Base-by-base conservation (phyloP, 2,113 vertebrate species). In the Cephalopterus ornatus region DNA sequence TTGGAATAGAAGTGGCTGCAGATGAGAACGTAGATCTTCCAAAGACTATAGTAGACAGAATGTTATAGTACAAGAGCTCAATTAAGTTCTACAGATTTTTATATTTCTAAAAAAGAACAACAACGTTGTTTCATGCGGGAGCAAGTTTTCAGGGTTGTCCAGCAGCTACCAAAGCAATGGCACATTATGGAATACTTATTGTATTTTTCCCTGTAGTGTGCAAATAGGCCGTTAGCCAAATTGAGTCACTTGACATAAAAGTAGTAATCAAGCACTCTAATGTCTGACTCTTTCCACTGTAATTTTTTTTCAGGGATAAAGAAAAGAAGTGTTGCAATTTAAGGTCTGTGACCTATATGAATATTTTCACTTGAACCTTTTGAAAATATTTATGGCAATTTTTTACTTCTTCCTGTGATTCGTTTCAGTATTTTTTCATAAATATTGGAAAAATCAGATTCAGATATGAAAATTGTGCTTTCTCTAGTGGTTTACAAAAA, bases 171-270 rank as follows among this genome's bases (percentile, higher is more conserved):
- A 63, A 50, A 8, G 12, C 27, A 72, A n/a, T 26, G 17, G 2
- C 2, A 5, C 3, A 5, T 67, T 20, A 55, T 49, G 19, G 30
- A 83, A 72, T 46, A 53, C 41, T 74, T n/a, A 30, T 14, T 41
- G 7, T 6, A 20, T 24, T 70, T 84, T 46, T 0, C 12, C 4
- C 14, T 22, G 8, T 44, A 30, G 39, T 1, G 2, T 46, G 12
- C 24, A 72, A 85, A 67, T 14, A 70, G 3, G 5, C 19, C 11
- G 32, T 74, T 30, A 32, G 7, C 2, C 9, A 9, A 42, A 7
- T 3, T 11, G 14, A 66, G 5, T 7, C 17, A 41, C 24, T 47
- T 78, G 10, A 70, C 4, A 6, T 39, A 59, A 24, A 46, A 53
- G 5, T 62, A 67, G 3, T 70, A 11, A 24, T 53, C 14, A 76